Evolutionary conservation across 2,888 invertebrate species (phyloP), one percentile per base, ranked within the genome.

Genomic region (Emesis furor): DNA sequence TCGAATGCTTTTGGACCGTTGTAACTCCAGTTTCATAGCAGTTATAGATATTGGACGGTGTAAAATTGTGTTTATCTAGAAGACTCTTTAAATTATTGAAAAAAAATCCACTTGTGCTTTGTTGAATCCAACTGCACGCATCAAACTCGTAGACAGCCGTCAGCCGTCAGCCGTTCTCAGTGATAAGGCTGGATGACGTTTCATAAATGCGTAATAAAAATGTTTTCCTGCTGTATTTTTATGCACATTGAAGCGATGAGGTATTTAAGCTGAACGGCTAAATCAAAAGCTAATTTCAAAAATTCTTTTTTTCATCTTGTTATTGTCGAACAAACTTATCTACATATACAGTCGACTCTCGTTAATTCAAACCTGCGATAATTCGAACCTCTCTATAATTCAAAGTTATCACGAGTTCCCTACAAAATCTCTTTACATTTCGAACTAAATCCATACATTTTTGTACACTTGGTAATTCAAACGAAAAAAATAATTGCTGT

Each of bases 21-120:
- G 73, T 86, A 71, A 88, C 82, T 12, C 88, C 85, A 73, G 89
- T 89, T 86, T 90, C 89, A 46, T 91, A 89, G 76, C 79, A 81
- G 71, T 90, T 91, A 73, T 86, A 89, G 68, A 91, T 89, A n/a
- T 71, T 84, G 30, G 79, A 82, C 3, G 90, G 85, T 69, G 67
- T 8, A 59, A 89, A 89, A 55, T 88, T 88, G 74, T 85, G 81
- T 67, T 84, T 30, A 46, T 59, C 78, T 71, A 81, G 72, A 8
- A 89, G 42, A 4, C 32, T 80, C 81, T 88, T 68, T 67, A 71
- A 72, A 32, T 86, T 86, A 8, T 82, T 72, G 65, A 77, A 89
- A 51, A 85, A 88, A n/a, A 86, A 74, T 85, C 81, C 4, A 90
- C 88, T 65, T 88, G 84, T n/a, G 80, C 69, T 79, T 79, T 90